Evolutionary conservation across 2,888 invertebrate species (phyloP), one percentile per base, ranked within the genome.

Genomic region (Athripsodes cinereus): DNA sequence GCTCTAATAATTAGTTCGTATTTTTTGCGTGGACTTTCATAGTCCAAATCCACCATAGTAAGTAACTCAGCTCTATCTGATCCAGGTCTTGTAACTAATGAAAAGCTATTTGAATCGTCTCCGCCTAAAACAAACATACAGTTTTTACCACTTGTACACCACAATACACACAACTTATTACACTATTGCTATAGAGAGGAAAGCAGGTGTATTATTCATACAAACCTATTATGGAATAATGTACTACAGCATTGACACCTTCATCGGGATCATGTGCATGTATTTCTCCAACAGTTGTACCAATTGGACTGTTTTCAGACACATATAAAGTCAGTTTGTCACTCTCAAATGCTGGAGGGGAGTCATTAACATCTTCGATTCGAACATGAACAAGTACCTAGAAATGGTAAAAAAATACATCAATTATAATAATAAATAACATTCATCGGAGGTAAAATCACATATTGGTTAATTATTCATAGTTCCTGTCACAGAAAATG

Each of bases 301-400:
- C 97, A 1, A 96, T 85, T 0, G 97, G 96, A n/a, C 94, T 94
- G 71, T 99, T 98, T 75, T 99, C 98, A 0, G 92, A 81, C 2
- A 98, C 88, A 70, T 92, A 93, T 40, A 96, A 83, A 0, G 87
- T 85, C 13, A 98, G 88, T 69, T 90, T 88, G 67, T 94, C 92
- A 2, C 90, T 88, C 61, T 91, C 88, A 72, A 95, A 96, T 0
- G 89, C 88, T 0, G 94, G 94, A 0, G 94, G 92, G 0, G 92
- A 92, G 69, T 94, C 94, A 69, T 94, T 94, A 10, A 94, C 87
- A 68, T 94, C 93, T 68, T 92, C 91, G 54, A 94, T 82, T 66
- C 88, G 85, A 53, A 95, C 87, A 60, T 86, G 86, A 1, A 94
- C 87, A 53, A 90, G 84, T 1, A 88, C 84, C 80, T 80, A 64